Evolutionary conservation across 2,888 invertebrate species (phyloP), one percentile per base, ranked within the genome.

Genomic region (Argyra leucocephala): DNA sequence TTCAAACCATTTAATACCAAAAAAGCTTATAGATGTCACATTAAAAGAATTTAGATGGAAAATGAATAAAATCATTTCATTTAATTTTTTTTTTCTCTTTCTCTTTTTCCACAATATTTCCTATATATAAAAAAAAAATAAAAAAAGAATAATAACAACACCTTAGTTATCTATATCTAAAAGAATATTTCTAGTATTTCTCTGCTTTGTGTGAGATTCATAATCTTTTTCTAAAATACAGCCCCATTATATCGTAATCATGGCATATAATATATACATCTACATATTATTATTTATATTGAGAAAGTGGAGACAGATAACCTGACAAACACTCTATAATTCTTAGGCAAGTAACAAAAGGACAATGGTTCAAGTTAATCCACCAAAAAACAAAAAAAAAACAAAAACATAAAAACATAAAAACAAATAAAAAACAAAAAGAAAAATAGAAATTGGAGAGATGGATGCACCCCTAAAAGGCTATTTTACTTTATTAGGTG

Each of bases 401-500:
- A 4, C 48, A 37, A 12, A 26, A 12, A 37, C 37, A 37, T 9
- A 37, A 37, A 26, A 12, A 37, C 12, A 12, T 9, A 37, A 5
- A 48, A 48, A 18, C 5, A 48, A 48, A 48, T 2, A 48, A 48
- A 48, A 9, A 48, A 48, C 12, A 48, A 48, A 48, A 48, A 15
- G 15, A 6, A 48, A 48, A 48, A 48, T 7, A 31, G 5, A 7
- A 31, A 31, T 7, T 10, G 31, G 10, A 5, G 10, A 31, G 31
- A 31, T 2, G 6, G 18, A 48, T 48, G 2, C 18, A 48, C 48
- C 48, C 18, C 18, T 48, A n/a, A n/a, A 48, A n/a, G 48, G 48
- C 31, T n/a, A 48, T 48, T 48, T 48, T 15, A 48, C 48, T 48
- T 48, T 48, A 48, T 48, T 48, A 48, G 48, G 48, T 48, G 48